Percentiles rank a stretch among this genome's conserved stretches.
Conservation (phyloP, 2,888 invertebrate genomes). For the Dicyrtoma fusca region DNA sequence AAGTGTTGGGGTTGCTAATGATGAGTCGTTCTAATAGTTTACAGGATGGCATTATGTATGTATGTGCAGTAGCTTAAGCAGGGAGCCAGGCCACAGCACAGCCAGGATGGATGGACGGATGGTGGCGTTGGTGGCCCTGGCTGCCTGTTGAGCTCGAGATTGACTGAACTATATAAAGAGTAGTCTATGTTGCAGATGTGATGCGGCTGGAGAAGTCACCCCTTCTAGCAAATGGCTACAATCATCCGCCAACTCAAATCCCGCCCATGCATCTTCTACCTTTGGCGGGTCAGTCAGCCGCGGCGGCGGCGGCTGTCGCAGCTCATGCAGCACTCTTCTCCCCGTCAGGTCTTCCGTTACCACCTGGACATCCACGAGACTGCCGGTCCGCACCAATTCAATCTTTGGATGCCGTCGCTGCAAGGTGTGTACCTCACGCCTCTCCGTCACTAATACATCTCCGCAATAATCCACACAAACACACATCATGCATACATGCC, state of each 20-base stretch:
- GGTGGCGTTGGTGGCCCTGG: background rate
- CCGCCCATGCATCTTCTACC: conserved; percentile 96
- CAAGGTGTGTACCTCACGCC: conserved; percentile 67
- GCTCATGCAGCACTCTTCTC: conserved; percentile 79
- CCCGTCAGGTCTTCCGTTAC: conserved; percentile 77
- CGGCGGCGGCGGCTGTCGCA: conserved; percentile 61
- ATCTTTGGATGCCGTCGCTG: conserved; percentile 75
- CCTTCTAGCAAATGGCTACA: conserved; percentile 88
- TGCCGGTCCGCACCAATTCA: conserved; percentile 70
- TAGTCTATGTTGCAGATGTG: conserved; percentile 52
- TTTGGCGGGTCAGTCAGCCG: conserved; percentile 63
- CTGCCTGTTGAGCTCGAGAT: background rate
- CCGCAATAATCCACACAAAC: background rate
- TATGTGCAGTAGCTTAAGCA: too few relatives aligned
- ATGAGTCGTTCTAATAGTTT: too few relatives aligned
- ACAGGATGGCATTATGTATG: too few relatives aligned
- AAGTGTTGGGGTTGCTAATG: too few relatives aligned
- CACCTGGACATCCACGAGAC: conserved; percentile 72
- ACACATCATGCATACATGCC: conserved; percentile 1
- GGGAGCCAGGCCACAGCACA: too few relatives aligned
- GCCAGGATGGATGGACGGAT: background rate
- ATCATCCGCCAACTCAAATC: conserved; percentile 87
- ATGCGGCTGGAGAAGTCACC: conserved; percentile 85
- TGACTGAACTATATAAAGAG: conserved; percentile 6
- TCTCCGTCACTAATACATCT: background rate